Evolutionary conservation across 2,113 vertebrate genomes (phyloP).

Genomic region (Dasypus novemcinctus): DNA sequence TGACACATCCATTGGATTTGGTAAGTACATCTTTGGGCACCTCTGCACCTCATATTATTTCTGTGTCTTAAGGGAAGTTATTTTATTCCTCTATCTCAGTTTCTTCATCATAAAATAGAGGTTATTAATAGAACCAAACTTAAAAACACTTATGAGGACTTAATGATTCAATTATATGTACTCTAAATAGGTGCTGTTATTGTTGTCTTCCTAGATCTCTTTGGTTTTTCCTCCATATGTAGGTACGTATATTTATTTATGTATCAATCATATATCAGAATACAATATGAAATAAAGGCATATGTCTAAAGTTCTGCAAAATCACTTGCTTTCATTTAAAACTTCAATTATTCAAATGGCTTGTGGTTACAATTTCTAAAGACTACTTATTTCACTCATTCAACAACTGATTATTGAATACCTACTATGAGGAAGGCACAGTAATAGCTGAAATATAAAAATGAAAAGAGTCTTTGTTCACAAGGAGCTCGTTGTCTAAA

Average conservation of each 20-base stretch:
- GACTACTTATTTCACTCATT: slow-evolving; percentile 3
- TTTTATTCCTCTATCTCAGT: background rate
- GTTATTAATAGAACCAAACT: background rate
- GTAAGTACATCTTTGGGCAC: no score
- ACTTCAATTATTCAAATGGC: background rate
- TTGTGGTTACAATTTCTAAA: background rate
- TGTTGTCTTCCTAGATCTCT: background rate
- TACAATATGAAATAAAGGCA: background rate
- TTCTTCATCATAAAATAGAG: slow-evolving; percentile 2
- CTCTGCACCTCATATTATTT: background rate
- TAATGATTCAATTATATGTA: background rate
- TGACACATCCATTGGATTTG: no score
- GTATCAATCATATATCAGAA: background rate
- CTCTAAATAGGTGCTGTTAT: background rate
- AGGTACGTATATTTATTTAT: background rate
- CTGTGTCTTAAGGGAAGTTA: slow-evolving; percentile 15
- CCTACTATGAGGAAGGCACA: background rate
- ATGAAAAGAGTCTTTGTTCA: background rate
- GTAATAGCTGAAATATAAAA: slow-evolving; percentile 19
- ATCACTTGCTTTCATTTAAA: background rate
- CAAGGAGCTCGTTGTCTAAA: background rate
- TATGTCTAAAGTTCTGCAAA: background rate
- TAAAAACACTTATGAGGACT: background rate
- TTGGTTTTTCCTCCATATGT: background rate
- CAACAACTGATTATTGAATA: background rate